A percentile compares a stretch with the other conserved stretches of the same genome.
These are phyloP conservation scores for Apamea sordens DNA, from an alignment of 2,888 invertebrate species.

Conservation along the genomic window DNA sequence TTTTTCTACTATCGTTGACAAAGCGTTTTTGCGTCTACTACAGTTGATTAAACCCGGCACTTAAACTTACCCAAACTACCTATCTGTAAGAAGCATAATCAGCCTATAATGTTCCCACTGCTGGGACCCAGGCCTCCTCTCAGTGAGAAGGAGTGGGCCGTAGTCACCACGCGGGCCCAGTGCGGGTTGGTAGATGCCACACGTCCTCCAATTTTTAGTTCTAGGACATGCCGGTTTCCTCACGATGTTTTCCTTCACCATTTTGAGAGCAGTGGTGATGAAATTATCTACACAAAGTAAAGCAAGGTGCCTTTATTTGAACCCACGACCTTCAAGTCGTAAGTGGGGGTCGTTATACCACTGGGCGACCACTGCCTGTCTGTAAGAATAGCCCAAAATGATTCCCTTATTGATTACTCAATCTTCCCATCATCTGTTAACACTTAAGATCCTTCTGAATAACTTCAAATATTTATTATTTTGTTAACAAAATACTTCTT, in stretches of 20 bases:
- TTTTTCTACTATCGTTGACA: not conserved
- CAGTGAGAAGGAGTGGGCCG: too few relatives aligned
- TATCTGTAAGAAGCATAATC: not conserved
- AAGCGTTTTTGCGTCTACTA: not conserved
- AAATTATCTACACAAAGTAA: not conserved
- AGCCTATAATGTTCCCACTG: not conserved
- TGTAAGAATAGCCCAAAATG: not conserved
- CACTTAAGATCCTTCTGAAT: slow-evolving; percentile 11
- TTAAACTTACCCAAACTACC: not conserved
- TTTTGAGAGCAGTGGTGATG: not conserved
- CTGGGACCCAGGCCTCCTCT: too few relatives aligned
- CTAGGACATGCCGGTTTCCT: not conserved
- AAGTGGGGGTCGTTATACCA: not conserved
- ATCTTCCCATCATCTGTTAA: slow-evolving; percentile 32
- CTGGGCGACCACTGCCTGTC: not conserved
- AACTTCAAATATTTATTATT: slow-evolving; percentile 69
- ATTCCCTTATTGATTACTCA: slow-evolving; percentile 14
- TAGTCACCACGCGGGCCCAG: too few relatives aligned
- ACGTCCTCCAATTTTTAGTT: not conserved
- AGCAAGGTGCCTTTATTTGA: too few relatives aligned
- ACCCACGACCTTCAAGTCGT: too few relatives aligned
- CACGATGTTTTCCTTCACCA: not conserved
- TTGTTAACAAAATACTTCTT: slow-evolving; percentile 79
- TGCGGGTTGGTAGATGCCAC: not conserved
- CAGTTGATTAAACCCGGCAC: not conserved